Conservation (phyloP, 2,797 vertebrate genomes). For the Silurus aristotelis region DNA sequence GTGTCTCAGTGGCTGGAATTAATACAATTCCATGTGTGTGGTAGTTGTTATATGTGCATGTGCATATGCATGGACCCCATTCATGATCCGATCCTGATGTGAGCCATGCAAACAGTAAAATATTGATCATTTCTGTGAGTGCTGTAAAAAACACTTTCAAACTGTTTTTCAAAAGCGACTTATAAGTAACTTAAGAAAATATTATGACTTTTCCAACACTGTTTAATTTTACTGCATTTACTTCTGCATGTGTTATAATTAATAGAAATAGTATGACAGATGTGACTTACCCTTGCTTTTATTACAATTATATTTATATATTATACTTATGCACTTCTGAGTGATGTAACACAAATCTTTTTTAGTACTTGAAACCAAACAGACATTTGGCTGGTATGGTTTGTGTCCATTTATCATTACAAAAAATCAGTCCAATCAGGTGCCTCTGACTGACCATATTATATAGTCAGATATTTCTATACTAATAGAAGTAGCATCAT, state of each 20-base stretch:
- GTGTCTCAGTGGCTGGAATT: slow-evolving; percentile 19
- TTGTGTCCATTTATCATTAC: neutral
- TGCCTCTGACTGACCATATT: neutral
- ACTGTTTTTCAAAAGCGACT: neutral
- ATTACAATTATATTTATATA: neutral
- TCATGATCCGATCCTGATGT: neutral
- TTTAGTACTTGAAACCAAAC: no score
- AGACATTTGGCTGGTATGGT: neutral
- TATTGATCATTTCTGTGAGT: neutral
- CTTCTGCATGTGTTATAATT: neutral
- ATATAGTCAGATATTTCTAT: neutral
- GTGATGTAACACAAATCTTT: neutral
- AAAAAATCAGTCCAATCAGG: neutral
- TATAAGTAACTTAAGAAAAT: neutral
- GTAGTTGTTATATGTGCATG: slow-evolving; percentile 13
- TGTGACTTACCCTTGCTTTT: neutral
- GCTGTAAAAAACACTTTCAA: neutral
- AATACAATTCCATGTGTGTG: neutral
- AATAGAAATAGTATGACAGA: neutral
- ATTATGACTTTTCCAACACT: neutral
- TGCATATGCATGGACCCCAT: slow-evolving; percentile 6
- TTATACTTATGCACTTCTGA: no score
- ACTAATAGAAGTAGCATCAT: neutral
- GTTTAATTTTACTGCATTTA: neutral
- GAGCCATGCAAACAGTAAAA: neutral